Percentiles rank a stretch among this genome's conserved stretches.
Conservation (phyloP, 2,888 invertebrate species). For the Steinernema hermaphroditum region DNA sequence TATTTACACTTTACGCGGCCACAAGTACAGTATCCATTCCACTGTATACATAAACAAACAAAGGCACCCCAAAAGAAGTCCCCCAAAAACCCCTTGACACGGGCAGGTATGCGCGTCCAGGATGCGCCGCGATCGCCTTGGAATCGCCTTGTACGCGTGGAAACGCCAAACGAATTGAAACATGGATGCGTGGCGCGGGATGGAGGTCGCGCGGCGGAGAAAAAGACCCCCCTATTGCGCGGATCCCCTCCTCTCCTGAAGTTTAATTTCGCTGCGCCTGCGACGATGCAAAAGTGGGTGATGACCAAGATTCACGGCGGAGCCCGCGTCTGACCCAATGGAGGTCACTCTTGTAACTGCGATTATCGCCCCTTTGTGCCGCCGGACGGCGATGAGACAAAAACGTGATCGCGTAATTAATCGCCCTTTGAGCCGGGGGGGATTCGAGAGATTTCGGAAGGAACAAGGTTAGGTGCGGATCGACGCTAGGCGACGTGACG, state of each 20-base stretch:
- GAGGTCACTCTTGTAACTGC: slow-evolving; percentile 28
- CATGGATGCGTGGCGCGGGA: neutral
- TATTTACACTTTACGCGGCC: too few relatives aligned
- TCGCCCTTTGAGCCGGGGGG: neutral
- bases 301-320: slow-evolving; percentile 11
- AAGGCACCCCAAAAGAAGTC: too few relatives aligned
- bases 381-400: slow-evolving; percentile 3
- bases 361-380: slow-evolving; percentile 24
- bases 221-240: slow-evolving; percentile 28
- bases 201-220: slow-evolving; percentile 22
- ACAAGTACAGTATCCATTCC: too few relatives aligned
- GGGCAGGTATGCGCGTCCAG: neutral
- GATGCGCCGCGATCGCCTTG: neutral
- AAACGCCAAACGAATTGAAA: slow-evolving; percentile 24
- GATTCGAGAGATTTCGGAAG: neutral
- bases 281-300: slow-evolving; percentile 24
- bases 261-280: slow-evolving; percentile 18
- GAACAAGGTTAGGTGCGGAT: slow-evolving; percentile 14
- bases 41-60: too few relatives aligned
- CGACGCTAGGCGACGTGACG: neutral
- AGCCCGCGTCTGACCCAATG: slow-evolving; percentile 25
- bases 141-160: slow-evolving; percentile 2
- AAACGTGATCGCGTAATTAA: slow-evolving; percentile 28
- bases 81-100: too few relatives aligned
- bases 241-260: slow-evolving; percentile 11